These are phyloP conservation scores for Apamea anceps DNA, from an alignment of 2,888 invertebrate species.

Conservation along the genomic window DNA sequence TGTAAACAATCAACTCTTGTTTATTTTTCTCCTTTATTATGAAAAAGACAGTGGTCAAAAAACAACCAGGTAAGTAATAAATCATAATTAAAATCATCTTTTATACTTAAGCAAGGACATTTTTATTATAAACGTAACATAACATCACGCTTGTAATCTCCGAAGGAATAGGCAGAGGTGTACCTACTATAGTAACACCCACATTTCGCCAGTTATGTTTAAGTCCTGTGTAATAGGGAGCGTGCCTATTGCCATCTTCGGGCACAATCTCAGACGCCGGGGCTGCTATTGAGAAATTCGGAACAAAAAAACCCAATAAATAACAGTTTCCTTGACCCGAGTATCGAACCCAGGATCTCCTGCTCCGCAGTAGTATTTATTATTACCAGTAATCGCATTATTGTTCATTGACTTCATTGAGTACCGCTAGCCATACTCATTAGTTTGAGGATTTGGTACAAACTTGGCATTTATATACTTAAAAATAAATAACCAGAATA, in stretches of 20 bases:
- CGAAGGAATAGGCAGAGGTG: neutral
- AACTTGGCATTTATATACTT: neutral
- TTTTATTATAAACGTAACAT: conserved; percentile 1
- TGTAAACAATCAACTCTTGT: neutral
- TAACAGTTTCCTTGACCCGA: neutral
- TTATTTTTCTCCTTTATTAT: conserved; percentile 6
- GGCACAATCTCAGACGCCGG: neutral
- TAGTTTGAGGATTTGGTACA: neutral
- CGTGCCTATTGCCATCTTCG: neutral
- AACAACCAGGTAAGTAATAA: neutral
- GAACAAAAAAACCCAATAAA: neutral
- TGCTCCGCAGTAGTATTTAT: neutral
- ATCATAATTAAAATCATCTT: conserved; percentile 4
- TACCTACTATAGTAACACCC: neutral
- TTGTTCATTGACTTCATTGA: neutral
- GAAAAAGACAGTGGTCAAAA: neutral
- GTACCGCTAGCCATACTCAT: neutral
- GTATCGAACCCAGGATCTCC: neutral
- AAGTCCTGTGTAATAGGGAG: neutral
- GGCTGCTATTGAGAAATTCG: neutral
- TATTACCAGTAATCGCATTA: conserved; percentile 5
- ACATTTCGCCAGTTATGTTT: neutral
- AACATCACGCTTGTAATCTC: neutral
- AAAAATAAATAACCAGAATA: neutral
- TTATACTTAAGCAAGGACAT: neutral